These are phyloP conservation scores for Coenonympha glycerion DNA, from an alignment of 2,888 invertebrate genomes.

Conservation along the genomic window DNA sequence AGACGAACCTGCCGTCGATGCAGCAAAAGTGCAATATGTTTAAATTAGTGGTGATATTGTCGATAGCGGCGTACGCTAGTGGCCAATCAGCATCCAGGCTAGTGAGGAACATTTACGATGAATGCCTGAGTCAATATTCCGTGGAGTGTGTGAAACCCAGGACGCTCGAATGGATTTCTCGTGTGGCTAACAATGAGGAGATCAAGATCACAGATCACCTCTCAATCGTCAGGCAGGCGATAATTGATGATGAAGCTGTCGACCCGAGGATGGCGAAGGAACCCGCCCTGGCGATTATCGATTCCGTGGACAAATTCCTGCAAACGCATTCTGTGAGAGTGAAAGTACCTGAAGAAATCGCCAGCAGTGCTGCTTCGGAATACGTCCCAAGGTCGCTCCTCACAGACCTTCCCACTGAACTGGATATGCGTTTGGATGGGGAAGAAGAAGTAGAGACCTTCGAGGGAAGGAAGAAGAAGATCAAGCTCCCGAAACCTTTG, in stretches of 20 bases:
- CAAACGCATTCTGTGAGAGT: constrained; percentile 84
- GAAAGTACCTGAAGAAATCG: constrained; percentile 81
- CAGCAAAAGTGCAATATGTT: constrained; percentile 60
- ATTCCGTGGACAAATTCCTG: constrained; percentile 84
- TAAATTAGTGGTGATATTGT: constrained; percentile 61
- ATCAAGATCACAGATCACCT: constrained; percentile 86
- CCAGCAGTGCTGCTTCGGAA: constrained; percentile 73
- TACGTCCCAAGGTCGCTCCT: constrained; percentile 80
- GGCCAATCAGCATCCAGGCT: constrained; percentile 78
- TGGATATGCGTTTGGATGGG: constrained; percentile 82
- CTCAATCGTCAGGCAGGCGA: constrained; percentile 75
- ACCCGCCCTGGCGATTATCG: constrained; percentile 77
- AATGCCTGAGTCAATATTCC: constrained; percentile 81
- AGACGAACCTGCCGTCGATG: constrained; percentile 61
- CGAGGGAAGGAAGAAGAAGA: constrained; percentile 71
- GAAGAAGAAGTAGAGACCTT: constrained; percentile 64
- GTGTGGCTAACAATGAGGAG: constrained; percentile 79
- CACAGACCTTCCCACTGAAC: constrained; percentile 78
- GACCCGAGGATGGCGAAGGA: constrained; percentile 74
- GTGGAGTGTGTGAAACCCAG: constrained; percentile 83
- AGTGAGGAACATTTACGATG: constrained; percentile 79
- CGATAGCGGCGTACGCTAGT: constrained; percentile 53
- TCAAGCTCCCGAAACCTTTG: constrained; percentile 70
- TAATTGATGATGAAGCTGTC: constrained; percentile 49
- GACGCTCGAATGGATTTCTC: constrained; percentile 77